Evolutionary conservation across 1,140 invertebrate species (phyloP).

Genomic region (Drosophila watanabei): DNA sequence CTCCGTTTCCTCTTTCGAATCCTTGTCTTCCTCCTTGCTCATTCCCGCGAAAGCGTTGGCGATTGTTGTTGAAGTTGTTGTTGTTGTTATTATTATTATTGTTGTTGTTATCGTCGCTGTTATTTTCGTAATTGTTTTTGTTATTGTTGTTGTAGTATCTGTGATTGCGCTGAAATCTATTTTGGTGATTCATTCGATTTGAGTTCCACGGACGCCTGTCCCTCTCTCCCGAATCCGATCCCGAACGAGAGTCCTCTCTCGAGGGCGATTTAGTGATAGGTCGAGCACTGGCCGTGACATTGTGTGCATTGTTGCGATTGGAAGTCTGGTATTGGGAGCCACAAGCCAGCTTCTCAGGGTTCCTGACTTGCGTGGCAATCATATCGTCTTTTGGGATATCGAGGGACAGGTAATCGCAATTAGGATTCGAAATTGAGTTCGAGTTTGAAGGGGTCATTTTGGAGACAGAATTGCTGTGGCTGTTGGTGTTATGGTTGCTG

Average conservation of each 20-base stretch:
- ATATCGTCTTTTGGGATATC: no score
- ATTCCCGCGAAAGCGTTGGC: background rate
- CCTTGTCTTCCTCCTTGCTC: background rate
- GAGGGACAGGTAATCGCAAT: background rate
- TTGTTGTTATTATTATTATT: background rate
- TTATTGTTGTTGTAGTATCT: background rate
- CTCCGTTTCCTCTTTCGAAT: background rate
- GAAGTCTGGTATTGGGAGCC: slow-evolving; percentile 7
- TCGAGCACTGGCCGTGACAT: slow-evolving; percentile 11
- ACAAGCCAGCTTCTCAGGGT: background rate
- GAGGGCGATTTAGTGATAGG: background rate
- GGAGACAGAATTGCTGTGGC: background rate
- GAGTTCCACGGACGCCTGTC: background rate
- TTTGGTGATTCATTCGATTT: background rate
- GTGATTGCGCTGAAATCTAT: background rate
- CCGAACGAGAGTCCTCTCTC: background rate
- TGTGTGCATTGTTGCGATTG: background rate
- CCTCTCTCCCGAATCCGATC: background rate
- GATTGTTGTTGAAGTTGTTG: background rate
- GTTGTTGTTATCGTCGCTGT: no score
- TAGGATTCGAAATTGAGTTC: background rate
- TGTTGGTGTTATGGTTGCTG: background rate
- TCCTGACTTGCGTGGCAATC: background rate
- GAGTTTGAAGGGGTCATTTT: background rate
- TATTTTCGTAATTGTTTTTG: background rate